Conservation (phyloP, 1,140 invertebrate species). For the Cecropterus lyciades region DNA sequence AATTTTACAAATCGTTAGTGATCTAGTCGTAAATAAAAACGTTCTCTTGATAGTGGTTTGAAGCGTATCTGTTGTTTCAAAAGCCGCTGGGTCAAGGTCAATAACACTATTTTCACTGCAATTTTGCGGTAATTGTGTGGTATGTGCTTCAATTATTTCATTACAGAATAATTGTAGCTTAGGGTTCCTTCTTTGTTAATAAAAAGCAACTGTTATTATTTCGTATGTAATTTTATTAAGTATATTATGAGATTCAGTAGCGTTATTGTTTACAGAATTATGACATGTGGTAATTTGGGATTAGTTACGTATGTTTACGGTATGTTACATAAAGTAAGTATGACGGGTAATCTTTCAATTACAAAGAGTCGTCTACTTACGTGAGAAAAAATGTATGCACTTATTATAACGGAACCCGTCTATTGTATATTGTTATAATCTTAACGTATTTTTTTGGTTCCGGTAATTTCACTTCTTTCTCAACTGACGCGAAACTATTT, state of each 20-base stretch:
- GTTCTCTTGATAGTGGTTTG: background rate
- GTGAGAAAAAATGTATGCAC: background rate
- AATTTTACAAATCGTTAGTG: background rate
- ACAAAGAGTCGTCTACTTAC: too few species aligned
- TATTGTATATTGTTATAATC: slow-evolving; percentile 2
- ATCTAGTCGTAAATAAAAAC: background rate
- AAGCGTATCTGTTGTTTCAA: slow-evolving; percentile 11
- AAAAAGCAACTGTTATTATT: too few species aligned
- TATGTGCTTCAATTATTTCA: slow-evolving; percentile 21
- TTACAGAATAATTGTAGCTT: slow-evolving; percentile 1
- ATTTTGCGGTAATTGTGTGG: slow-evolving; percentile 16
- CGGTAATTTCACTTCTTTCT: slow-evolving; percentile 40
- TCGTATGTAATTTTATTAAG: too few species aligned
- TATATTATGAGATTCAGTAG: background rate
- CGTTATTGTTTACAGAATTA: too few species aligned
- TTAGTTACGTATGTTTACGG: background rate
- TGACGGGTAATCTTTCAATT: too few species aligned
- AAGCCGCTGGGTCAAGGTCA: slow-evolving; percentile 3
- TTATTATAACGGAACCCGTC: slow-evolving; percentile 9
- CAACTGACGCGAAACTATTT: slow-evolving; percentile 30
- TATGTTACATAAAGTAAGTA: too few species aligned
- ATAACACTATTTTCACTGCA: slow-evolving; percentile 21
- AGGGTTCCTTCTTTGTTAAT: too few species aligned
- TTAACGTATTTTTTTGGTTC: slow-evolving; percentile 33
- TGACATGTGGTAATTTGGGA: too few species aligned